phyloP scores from a whole-genome alignment of 2,113 vertebrate species.

The Solea solea region DNA sequence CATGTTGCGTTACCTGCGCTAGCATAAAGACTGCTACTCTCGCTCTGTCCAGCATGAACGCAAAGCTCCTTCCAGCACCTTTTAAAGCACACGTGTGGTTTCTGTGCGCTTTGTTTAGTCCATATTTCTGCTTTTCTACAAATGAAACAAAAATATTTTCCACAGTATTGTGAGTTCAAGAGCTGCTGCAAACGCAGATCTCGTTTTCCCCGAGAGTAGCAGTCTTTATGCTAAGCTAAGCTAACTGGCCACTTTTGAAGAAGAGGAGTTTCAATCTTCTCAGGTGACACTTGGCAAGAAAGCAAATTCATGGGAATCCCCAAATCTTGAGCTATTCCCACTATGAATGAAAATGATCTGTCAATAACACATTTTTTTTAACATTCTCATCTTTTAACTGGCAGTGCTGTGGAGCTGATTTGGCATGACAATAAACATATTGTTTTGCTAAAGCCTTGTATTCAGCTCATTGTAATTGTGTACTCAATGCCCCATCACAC shows the following conservation, averaged over 20 bases:
- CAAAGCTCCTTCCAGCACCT: neutral
- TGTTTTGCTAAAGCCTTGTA: constrained; percentile 59
- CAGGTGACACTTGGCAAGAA: neutral
- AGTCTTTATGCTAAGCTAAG: neutral
- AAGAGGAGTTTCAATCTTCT: neutral
- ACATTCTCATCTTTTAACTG: constrained; percentile 28
- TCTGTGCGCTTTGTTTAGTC: neutral
- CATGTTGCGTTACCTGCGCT: too few species aligned
- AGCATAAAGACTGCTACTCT: neutral
- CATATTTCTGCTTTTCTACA: neutral
- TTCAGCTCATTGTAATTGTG: constrained; percentile 35
- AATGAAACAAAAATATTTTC: neutral
- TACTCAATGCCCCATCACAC: constrained; percentile 13
- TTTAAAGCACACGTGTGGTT: neutral
- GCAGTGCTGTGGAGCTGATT: constrained; percentile 44
- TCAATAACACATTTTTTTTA: constrained; percentile 30
- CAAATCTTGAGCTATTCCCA: constrained; percentile 13
- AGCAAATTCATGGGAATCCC: neutral
- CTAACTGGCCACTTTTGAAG: neutral
- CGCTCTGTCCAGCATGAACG: neutral
- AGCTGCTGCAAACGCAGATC: neutral
- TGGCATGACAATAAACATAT: constrained; percentile 71
- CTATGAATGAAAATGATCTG: constrained; percentile 24
- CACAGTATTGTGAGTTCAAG: neutral
- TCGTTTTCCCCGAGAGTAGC: neutral